Base-by-base conservation (phyloP, 2,113 vertebrate genomes). In the Antechinus flavipes region DNA sequence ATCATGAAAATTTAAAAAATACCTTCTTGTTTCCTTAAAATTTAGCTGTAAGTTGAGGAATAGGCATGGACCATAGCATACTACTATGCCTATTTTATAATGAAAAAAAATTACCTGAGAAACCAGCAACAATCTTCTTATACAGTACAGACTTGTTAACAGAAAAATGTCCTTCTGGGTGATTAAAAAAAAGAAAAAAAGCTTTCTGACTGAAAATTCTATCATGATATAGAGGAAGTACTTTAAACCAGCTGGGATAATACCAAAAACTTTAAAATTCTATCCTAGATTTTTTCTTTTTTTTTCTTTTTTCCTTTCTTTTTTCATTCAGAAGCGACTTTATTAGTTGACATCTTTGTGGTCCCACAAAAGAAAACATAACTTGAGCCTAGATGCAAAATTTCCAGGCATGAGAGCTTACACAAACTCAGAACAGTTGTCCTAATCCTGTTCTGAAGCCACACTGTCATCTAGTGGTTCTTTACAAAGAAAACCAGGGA, bases 381-480 rank as follows among this genome's bases (percentile, higher is more conserved):
- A 42, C 90, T 68, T 35, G 30, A 1, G 58, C 47, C 19, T 2
- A 93, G 91, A 92, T 90, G 89, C 23, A 93, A 61, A 90, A 14
- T n/a, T 26, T 92, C 97, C 93, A 9, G 91, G 24, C 4, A 35
- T 91, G 49, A 58, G 54, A 12, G 97, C 92, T 84, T 54, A 91
- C 94, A 92, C 25, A 52, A 54, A 0, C 9, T 0, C 0, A 23
- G 22, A 54, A 52, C 47, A 58, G 25, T 2, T 1, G 0, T 27
- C 35, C 94, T 55, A 11, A 54, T 90, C 89, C 61, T 95, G 97
- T 96, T 24, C 94, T 97, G 98, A 95, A 96, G 92, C 47, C 90
- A 98, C 91, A 97, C 97, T 98, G 98, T 47, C 98, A 98, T 92
- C 98, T 98, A 98, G 97, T 96, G 98, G 97, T 95, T 6, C 8